Evolutionary conservation across 2,113 vertebrate species (phyloP), one percentile per base, ranked within the genome.

Genomic region (Telmatochromis sp.): DNA sequence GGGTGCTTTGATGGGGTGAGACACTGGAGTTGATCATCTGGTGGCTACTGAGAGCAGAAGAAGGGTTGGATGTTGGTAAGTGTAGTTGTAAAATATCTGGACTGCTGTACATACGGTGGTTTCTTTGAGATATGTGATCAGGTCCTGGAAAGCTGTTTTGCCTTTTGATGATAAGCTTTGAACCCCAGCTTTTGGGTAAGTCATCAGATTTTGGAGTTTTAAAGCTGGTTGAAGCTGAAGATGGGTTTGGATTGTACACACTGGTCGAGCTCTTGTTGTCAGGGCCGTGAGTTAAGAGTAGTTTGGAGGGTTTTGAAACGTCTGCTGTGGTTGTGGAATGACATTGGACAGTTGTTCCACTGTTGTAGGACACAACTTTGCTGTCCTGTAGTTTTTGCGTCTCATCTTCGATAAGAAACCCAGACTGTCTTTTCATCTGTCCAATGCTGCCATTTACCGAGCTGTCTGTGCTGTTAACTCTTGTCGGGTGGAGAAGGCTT

Each of bases 201-300:
- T 71, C 21, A 0, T 23, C 5, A 45, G 65, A 71, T 42, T 71
- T 71, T 71, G 65, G 21, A 2, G 35, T 23, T 9, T 71, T 42
- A 71, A 2, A 26, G 65, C n/a, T 71, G 37, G 13, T 42, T 71
- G 65, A 71, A 47, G 0, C 42, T 10, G 42, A 28, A 3, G n/a
- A 71, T 71, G 13, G 12, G n/a, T 71, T 71, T 42, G n/a, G 65
- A 71, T 71, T 45, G n/a, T 26, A 6, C 7, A 45, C 21, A 71
- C 37, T 42, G n/a, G 13, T 42, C 3, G 42, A 15, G 37, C 13
- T 45, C 2, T 23, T 73, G 13, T 23, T 45, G 65, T 73, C 37
- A 73, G 13, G 21, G 21, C 0, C 5, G 0, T 73, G 13, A 26
- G 12, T 6, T 45, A 73, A 42, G 0, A 42, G 21, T 73, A 42